Percentiles rank a stretch among this genome's conserved stretches.
phyloP scores from a whole-genome alignment of 2,113 vertebrate species.

The Ascaphus truei region DNA sequence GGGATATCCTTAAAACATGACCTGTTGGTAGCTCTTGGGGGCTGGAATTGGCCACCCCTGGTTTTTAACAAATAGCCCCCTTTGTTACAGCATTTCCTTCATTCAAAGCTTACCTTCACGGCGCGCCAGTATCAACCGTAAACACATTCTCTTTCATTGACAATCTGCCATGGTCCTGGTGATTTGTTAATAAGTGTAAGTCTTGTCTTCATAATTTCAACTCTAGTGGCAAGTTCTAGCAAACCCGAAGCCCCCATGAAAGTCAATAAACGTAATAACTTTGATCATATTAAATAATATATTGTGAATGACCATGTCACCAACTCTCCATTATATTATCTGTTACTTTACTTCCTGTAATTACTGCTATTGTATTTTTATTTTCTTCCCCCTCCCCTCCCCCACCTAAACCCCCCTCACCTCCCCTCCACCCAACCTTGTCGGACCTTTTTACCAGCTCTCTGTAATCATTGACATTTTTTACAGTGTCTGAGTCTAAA shows the following conservation, averaged over 20 bases:
- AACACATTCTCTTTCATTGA: constrained; percentile 12
- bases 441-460: no score
- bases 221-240: background rate
- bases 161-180: constrained; percentile 4
- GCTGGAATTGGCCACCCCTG: no score
- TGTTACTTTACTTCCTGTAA: background rate
- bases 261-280: constrained; percentile 8
- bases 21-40: no score
- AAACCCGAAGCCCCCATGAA: background rate
- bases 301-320: constrained; percentile 10
- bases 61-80: no score
- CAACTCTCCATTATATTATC: background rate
- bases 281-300: constrained; percentile 10
- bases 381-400: no score
- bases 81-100: constrained; percentile 10
- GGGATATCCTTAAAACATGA: no score
- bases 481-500: no score
- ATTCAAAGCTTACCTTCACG: constrained; percentile 13
- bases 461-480: no score
- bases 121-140: constrained; percentile 5
- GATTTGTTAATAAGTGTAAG: constrained; percentile 18
- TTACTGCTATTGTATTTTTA: no score
- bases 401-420: no score
- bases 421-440: no score
- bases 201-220: constrained; percentile 3